Evolutionary conservation across 2,888 invertebrate species (phyloP), one percentile per base, ranked within the genome.

Genomic region (Rotaria socialis): DNA sequence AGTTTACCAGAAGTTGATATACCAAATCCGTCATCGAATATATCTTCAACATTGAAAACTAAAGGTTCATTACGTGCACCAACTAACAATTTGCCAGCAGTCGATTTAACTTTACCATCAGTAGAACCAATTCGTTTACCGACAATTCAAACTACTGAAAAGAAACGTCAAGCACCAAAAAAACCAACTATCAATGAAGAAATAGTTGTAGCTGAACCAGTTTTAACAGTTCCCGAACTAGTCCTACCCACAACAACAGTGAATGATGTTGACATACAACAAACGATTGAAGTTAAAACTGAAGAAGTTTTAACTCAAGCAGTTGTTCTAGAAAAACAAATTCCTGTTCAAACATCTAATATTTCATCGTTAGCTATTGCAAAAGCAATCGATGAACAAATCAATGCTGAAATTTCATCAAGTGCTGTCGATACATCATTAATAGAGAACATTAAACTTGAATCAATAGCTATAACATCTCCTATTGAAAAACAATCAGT

Each of bases 161-260:
- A 67, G 24, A 80, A 80, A 80, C 80, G 43, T 10, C 43, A 24
- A 80, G 80, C 80, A 47, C 80, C 80, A 11, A 80, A 80, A n/a
- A 47, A 47, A 47, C 67, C 67, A 19, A 16, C 19, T 19, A 6
- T 14, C 1, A 67, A 27, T 35, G 4, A 35, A 35, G 67, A 67
- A 35, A 67, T 16, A 4, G 5, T 24, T 24, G 1, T 24, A 22
- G 8, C 24, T 24, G 14, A 35, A 67, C 1, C 67, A 16, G 35
- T 5, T 27, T 11, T 19, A 41, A 7, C 35, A 5, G 35, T 14
- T 19, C 19, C 67, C 0, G 67, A 27, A 67, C 5, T 35, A 0
- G 67, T 67, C 16, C 16, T 35, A 67, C 67, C 67, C 16, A 35
- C 67, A 67, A 1, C 16, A 67, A 67, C 67, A 67, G n/a, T 58